Evolutionary conservation across 2,797 vertebrate species (phyloP).

Genomic region (Muscicapa striata): DNA sequence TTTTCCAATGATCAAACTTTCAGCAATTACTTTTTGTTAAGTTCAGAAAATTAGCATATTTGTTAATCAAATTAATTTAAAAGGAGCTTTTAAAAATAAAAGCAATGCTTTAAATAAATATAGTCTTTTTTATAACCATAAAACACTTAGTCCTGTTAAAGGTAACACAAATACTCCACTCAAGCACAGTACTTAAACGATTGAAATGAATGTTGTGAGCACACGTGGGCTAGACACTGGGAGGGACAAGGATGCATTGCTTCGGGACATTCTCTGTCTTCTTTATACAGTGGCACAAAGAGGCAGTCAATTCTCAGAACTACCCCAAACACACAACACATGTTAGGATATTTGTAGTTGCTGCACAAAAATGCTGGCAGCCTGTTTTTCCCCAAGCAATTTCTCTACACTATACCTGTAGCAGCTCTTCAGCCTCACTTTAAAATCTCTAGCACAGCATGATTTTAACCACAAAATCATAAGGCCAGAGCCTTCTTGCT

Average conservation of each 20-base stretch:
- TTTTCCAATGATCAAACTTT: slow-evolving; percentile 71
- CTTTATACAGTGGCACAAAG: background rate
- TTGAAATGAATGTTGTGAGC: slow-evolving; percentile 64
- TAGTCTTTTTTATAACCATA: slow-evolving; percentile 76
- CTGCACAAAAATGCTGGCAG: background rate
- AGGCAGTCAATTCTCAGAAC: slow-evolving; percentile 18
- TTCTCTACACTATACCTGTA: background rate
- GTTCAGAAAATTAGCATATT: slow-evolving; percentile 79
- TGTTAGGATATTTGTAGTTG: background rate
- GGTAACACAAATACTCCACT: slow-evolving; percentile 76
- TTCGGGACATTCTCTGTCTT: background rate
- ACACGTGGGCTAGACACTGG: background rate
- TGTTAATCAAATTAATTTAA: slow-evolving; percentile 93
- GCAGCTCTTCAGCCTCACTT: background rate
- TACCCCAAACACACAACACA: background rate
- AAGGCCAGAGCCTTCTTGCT: background rate
- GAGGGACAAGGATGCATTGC: slow-evolving; percentile 4
- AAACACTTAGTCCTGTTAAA: slow-evolving; percentile 76
- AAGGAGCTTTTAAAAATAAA: slow-evolving; percentile 98
- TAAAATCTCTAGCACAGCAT: background rate
- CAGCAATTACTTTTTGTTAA: slow-evolving; percentile 72
- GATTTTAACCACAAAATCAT: background rate
- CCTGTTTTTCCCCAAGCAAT: background rate
- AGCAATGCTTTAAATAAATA: slow-evolving; percentile 88
- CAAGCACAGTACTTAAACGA: slow-evolving; percentile 72